Conservation (phyloP, 1,140 invertebrate species). For the Drosophila murphyi region DNA sequence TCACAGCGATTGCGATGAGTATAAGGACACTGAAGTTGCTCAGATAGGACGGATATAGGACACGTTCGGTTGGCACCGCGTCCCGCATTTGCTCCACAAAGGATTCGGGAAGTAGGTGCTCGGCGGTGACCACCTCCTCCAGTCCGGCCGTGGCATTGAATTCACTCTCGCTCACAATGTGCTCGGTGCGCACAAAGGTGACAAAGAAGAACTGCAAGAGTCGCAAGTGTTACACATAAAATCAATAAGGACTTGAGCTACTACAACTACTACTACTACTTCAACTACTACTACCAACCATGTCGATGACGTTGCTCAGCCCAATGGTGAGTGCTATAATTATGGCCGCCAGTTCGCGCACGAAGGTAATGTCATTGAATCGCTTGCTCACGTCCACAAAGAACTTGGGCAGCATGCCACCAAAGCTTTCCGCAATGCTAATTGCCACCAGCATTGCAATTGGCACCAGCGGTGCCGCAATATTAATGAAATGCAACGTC, state of each 20-base stretch:
- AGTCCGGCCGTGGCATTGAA: constrained; percentile 69
- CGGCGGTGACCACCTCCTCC: constrained; percentile 50
- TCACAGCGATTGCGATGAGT: constrained; percentile 89
- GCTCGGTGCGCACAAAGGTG: constrained; percentile 76
- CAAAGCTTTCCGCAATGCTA: constrained; percentile 86
- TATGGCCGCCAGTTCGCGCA: constrained; percentile 86
- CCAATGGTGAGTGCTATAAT: constrained; percentile 86
- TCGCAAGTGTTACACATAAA: not conserved
- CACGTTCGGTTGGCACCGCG: constrained; percentile 62
- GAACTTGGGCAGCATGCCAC: constrained; percentile 84
- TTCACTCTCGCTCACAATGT: constrained; percentile 78
- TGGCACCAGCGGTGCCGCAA: constrained; percentile 84
- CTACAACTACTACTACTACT: not conserved
- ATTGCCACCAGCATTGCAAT: constrained; percentile 85
- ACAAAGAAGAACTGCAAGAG: constrained; percentile 74
- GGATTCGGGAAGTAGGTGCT: constrained; percentile 70
- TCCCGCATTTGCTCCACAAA: constrained; percentile 76
- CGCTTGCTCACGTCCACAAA: constrained; percentile 85
- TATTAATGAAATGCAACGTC: constrained; percentile 83
- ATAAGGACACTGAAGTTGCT: constrained; percentile 89
- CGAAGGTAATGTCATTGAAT: constrained; percentile 86
- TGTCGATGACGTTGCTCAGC: constrained; percentile 86
- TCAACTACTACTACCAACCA: constrained; percentile 84
- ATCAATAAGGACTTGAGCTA: constrained; percentile 39
- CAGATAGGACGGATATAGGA: constrained; percentile 90